phyloP scores from a whole-genome alignment of 2,113 vertebrate genomes.

The Halichoerus grypus region DNA sequence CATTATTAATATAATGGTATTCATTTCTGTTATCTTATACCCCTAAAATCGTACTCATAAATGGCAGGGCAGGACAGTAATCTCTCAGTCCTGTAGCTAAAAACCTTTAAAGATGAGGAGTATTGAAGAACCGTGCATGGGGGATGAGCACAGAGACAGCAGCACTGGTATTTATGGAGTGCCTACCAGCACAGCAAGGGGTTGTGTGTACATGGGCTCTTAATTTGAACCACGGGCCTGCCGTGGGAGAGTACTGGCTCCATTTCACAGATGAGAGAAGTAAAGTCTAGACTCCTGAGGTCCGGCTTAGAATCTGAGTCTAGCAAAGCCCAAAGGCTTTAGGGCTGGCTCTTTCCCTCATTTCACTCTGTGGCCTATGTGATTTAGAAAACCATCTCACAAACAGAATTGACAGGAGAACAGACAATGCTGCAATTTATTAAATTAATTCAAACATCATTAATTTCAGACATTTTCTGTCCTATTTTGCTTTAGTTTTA shows the following conservation, averaged over 20 bases:
- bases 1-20: neutral
- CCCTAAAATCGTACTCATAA: neutral
- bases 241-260: accelerated
- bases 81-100: neutral
- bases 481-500: constrained; percentile 19
- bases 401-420: neutral
- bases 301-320: neutral
- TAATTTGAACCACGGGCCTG: neutral
- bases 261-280: neutral
- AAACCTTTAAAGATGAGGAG: neutral
- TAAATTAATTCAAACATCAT: neutral
- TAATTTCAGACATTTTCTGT: neutral
- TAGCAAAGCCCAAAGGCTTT: neutral
- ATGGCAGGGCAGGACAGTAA: neutral
- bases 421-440: neutral
- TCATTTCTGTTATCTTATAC: neutral
- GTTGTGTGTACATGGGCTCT: neutral
- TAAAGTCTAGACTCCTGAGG: neutral
- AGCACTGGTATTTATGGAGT: accelerated
- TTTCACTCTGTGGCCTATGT: too few species aligned
- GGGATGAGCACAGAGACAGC: neutral
- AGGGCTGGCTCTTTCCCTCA: neutral
- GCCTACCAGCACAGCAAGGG: accelerated
- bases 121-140: neutral
- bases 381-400: constrained; percentile 6